Evolutionary conservation across 2,888 invertebrate genomes (phyloP).

Genomic region (Doris montereyensis): DNA sequence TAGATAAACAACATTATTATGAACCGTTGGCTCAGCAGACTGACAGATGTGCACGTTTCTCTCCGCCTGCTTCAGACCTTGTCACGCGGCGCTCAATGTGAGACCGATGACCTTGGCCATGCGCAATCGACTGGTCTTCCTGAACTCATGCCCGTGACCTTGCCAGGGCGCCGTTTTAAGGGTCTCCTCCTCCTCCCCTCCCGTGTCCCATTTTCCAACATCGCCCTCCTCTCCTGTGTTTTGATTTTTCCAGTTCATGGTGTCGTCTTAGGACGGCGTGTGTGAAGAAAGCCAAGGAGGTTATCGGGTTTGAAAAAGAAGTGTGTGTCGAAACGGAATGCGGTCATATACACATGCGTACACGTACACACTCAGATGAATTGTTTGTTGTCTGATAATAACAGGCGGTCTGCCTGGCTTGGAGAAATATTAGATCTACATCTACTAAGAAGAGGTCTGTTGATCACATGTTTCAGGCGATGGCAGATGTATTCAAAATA

Average conservation of each 20-base stretch:
- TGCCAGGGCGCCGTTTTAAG: not conserved
- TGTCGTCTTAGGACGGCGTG: not conserved
- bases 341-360: no score
- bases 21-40: no score
- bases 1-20: no score
- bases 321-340: no score
- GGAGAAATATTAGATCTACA: no score
- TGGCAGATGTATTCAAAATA: no score
- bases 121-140: constrained; percentile 34
- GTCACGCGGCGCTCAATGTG: constrained; percentile 44
- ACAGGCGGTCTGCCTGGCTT: no score
- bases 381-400: no score
- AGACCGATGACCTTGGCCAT: constrained; percentile 38
- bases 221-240: not conserved
- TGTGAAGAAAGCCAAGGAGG: constrained; percentile 5
- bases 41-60: constrained; percentile 43
- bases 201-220: not conserved
- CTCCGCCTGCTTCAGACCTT: constrained; percentile 17
- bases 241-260: not conserved
- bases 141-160: constrained; percentile 43
- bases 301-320: no score
- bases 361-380: no score
- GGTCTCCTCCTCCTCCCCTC: not conserved
- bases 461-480: no score
- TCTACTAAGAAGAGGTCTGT: no score